phyloP scores from a whole-genome alignment of 2,113 vertebrate genomes.

The Dipodomys merriami region DNA sequence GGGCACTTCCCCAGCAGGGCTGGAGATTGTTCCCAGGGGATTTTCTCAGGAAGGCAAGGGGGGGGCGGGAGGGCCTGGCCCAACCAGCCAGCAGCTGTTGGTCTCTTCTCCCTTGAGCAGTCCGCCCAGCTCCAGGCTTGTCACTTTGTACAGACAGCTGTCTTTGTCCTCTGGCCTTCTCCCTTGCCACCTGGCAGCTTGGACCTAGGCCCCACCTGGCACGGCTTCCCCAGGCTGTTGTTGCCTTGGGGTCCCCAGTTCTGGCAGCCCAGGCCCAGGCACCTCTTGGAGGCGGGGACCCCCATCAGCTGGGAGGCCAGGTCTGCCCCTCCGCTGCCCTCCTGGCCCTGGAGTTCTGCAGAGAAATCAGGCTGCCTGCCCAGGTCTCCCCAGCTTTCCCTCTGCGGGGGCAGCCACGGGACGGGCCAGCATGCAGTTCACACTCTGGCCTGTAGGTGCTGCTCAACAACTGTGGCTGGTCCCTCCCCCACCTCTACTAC shows the following conservation, averaged over 20 bases:
- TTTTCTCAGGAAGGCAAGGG: too few species aligned
- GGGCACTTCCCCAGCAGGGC: background rate
- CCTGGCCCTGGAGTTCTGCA: background rate
- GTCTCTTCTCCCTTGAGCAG: too few species aligned
- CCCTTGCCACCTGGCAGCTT: background rate
- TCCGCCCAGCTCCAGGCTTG: too few species aligned
- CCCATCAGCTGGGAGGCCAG: background rate
- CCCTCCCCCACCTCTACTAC: background rate
- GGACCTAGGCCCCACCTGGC: background rate
- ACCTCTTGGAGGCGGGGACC: background rate
- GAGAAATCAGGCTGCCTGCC: background rate
- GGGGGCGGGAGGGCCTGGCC: too few species aligned
- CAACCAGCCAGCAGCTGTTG: too few species aligned
- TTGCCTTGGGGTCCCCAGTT: background rate
- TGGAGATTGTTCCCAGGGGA: too few species aligned
- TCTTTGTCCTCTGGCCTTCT: background rate
- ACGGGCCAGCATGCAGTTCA: conserved; percentile 25
- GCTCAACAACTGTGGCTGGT: conserved; percentile 68
- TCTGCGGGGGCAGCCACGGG: too few species aligned
- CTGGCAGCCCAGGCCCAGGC: background rate
- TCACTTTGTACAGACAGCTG: background rate
- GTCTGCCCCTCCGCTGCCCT: background rate
- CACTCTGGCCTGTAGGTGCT: conserved; percentile 69
- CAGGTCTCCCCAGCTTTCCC: background rate
- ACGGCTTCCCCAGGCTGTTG: background rate